Base-by-base conservation (phyloP, 2,113 vertebrate genomes). In the Lagopus leucura region DNA sequence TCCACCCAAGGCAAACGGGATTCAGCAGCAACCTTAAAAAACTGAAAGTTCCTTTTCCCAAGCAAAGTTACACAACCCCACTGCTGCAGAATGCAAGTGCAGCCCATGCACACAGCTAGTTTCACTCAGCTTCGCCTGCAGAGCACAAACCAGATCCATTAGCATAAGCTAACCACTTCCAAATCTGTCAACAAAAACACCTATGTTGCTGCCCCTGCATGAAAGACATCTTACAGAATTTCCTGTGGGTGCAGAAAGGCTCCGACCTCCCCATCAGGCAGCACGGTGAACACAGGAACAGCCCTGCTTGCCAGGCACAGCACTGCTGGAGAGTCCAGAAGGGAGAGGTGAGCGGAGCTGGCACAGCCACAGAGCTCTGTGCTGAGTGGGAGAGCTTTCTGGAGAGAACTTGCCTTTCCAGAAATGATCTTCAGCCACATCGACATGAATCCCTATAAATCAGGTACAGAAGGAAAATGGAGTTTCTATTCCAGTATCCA, bases 401-500 rank as follows among this genome's bases (percentile, higher is more conserved):
- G 61, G 24, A 40, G 61, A 64, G 61, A 28, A 40, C 25, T n/a
- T 58, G 32, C 30, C 55, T 57, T 32, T 57, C 55, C 55, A 57
- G 55, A 57, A 57, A 57, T 19, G 28, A 57, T 57, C 77, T 81
- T 45, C 50, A 63, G 38, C 9, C 6, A 2, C 27, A 18, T 48
- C 10, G 74, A 36, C 64, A n/a, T 58, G 61, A 10, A 67, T 54
- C 92, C 13, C 81, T 70, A 3, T 28, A 82, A 47, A 82, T 90
- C 69, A 93, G 84, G 88, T 82, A 82, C 58, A 89, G 64, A 93
- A 24, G 65, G 14, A 57, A 81, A 91, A 80, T 8, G 24, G 36
- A 84, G 80, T 57, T 90, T 78, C 90, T 96, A 52, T 84, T 94
- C 87, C 34, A 89, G 91, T 50, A 58, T 4, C 12, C 84, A 94